These are phyloP conservation scores for Gonioctena quinquepunctata DNA, from an alignment of 1,140 invertebrate species.

Conservation along the genomic window DNA sequence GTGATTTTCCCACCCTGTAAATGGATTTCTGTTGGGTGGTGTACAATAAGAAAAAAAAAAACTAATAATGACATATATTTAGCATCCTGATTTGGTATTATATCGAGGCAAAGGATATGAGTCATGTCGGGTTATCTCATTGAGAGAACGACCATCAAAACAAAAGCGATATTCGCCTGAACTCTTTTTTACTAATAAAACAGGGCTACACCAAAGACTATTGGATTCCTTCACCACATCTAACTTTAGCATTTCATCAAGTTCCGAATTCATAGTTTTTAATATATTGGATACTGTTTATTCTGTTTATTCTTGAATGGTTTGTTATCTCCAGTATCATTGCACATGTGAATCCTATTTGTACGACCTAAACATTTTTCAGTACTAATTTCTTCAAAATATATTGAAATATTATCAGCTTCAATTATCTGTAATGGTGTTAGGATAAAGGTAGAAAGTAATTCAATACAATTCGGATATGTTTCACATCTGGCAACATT, in stretches of 20 bases:
- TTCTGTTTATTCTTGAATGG: too few relatives aligned
- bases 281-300: constrained; percentile 27
- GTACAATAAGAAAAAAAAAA: too few relatives aligned
- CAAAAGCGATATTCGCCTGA: constrained; percentile 40
- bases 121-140: constrained; percentile 49
- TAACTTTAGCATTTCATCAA: constrained; percentile 26
- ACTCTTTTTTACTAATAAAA: constrained; percentile 30
- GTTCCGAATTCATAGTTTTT: constrained; percentile 25
- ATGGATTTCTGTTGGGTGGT: too few relatives aligned
- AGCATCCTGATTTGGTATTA: constrained; percentile 46
- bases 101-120: constrained; percentile 39
- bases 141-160: constrained; percentile 51
- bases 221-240: constrained; percentile 26
- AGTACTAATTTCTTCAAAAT: not conserved
- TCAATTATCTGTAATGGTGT: not conserved
- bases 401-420: not conserved
- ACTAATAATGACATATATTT: constrained; percentile 46
- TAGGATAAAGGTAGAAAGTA: not conserved
- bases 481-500: too few relatives aligned
- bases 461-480: too few relatives aligned
- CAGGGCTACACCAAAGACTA: constrained; percentile 24
- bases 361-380: not conserved
- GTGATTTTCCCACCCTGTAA: too few relatives aligned
- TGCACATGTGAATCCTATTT: not conserved
- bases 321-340: constrained; percentile 23